Percentiles rank a stretch among this genome's conserved stretches.
These are phyloP conservation scores for Etheostoma spectabile DNA, from an alignment of 2,113 vertebrate genomes.

Conservation along the genomic window DNA sequence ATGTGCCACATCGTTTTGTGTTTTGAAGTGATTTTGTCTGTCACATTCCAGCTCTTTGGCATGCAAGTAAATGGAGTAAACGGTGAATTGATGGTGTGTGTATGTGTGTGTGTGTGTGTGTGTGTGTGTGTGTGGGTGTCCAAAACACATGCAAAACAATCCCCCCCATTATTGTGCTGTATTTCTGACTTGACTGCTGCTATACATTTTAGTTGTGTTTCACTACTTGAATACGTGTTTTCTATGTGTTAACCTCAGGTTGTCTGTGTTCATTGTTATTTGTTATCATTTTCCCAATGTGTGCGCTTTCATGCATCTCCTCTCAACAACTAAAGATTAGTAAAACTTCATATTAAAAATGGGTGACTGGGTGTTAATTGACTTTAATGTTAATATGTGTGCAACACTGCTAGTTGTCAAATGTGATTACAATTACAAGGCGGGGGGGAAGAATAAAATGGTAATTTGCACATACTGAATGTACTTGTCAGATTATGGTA, in stretches of 20 bases:
- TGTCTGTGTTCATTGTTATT: slow-evolving; percentile 92
- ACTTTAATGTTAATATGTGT: slow-evolving; percentile 35
- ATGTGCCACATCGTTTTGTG: slow-evolving; percentile 88
- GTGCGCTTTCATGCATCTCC: slow-evolving; percentile 90
- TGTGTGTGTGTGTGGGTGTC: slow-evolving; percentile 56
- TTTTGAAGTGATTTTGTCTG: slow-evolving; percentile 86
- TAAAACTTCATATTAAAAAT: slow-evolving; percentile 66
- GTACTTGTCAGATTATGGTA: slow-evolving; percentile 38
- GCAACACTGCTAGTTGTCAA: slow-evolving; percentile 51
- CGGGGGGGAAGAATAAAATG: slow-evolving; percentile 30
- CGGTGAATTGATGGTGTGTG: slow-evolving; percentile 87
- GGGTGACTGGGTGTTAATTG: slow-evolving; percentile 51
- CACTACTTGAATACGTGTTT: slow-evolving; percentile 97
- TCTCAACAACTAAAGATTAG: slow-evolving; percentile 87
- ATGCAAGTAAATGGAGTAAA: slow-evolving; percentile 83
- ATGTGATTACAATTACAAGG: slow-evolving; percentile 40
- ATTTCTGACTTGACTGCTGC: slow-evolving; percentile 93
- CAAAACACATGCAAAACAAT: slow-evolving; percentile 67
- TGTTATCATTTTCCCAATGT: slow-evolving; percentile 65
- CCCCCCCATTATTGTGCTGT: slow-evolving; percentile 89
- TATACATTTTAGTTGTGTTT: slow-evolving; percentile 92
- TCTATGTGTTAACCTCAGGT: slow-evolving; percentile 93
- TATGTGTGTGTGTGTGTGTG: slow-evolving; percentile 45
- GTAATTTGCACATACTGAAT: slow-evolving; percentile 65
- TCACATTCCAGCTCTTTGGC: slow-evolving; percentile 97